Evolutionary conservation across 1,140 invertebrate species (phyloP).

Genomic region (Drosophila kohkoa): DNA sequence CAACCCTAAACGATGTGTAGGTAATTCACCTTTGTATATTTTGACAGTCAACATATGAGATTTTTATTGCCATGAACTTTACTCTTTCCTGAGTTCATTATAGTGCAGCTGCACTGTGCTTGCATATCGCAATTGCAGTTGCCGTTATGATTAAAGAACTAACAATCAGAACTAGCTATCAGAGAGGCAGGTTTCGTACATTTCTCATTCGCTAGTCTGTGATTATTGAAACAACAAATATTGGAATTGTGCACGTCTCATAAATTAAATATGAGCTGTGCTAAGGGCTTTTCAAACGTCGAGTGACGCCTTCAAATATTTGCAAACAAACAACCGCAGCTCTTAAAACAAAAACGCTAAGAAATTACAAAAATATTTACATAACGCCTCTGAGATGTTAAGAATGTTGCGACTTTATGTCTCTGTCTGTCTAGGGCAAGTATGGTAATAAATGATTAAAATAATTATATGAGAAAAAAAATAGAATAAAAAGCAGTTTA

Average conservation of each 20-base stretch:
- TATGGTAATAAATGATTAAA: slow-evolving; percentile 18
- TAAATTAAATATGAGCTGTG: slow-evolving; percentile 35
- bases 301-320: slow-evolving; percentile 27
- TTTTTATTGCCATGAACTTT: background rate
- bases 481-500: background rate
- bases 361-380: slow-evolving; percentile 23
- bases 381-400: slow-evolving; percentile 9
- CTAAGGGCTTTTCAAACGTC: slow-evolving; percentile 30
- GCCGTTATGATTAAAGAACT: slow-evolving; percentile 22
- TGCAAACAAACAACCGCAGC: slow-evolving; percentile 17
- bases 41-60: background rate
- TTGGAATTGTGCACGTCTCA: slow-evolving; percentile 27
- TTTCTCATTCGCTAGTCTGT: slow-evolving; percentile 9
- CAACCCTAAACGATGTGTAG: background rate
- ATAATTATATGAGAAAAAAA: background rate
- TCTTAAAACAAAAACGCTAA: slow-evolving; percentile 14
- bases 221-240: slow-evolving; percentile 41
- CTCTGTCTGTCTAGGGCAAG: slow-evolving; percentile 2
- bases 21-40: too few relatives aligned
- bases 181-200: background rate
- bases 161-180: slow-evolving; percentile 11
- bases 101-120: background rate
- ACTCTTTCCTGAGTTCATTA: background rate
- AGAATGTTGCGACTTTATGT: slow-evolving; percentile 13
- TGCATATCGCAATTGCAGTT: slow-evolving; percentile 22